phyloP scores from a whole-genome alignment of 1,140 invertebrate species.

The Heliothis subflexa region DNA sequence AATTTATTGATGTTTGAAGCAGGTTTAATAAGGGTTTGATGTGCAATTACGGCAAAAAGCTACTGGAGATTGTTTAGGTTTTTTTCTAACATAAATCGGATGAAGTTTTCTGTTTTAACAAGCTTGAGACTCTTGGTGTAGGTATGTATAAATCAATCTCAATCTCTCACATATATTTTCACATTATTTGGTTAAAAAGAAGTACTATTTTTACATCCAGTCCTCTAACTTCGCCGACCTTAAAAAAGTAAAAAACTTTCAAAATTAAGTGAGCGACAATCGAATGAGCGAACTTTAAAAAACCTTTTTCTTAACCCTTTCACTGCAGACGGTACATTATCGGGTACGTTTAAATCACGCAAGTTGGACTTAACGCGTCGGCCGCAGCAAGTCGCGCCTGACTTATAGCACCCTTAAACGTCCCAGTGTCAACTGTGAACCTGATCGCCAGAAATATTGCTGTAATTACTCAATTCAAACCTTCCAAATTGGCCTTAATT shows the following conservation, averaged over 20 bases:
- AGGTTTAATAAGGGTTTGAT: not conserved
- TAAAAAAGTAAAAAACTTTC: too few species aligned
- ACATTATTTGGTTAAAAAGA: too few species aligned
- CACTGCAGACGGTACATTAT: constrained; percentile 27
- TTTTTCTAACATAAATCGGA: too few species aligned
- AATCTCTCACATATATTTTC: too few species aligned
- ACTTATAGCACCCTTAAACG: constrained; percentile 39
- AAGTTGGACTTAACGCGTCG: constrained; percentile 42
- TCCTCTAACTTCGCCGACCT: too few species aligned
- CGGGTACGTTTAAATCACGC: constrained; percentile 36
- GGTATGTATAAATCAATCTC: too few species aligned
- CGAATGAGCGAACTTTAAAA: too few species aligned
- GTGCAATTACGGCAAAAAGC: not conserved
- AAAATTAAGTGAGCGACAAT: not conserved
- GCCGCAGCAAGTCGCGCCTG: constrained; percentile 28
- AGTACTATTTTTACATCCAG: too few species aligned
- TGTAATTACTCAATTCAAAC: not conserved
- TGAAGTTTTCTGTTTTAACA: too few species aligned
- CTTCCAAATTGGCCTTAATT: not conserved
- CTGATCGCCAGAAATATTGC: not conserved
- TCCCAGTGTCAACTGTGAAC: constrained; percentile 12
- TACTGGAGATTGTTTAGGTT: too few species aligned
- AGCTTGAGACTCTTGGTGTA: too few species aligned
- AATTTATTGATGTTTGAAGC: not conserved
- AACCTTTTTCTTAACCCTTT: not conserved